A percentile compares a stretch with the other conserved stretches of the same genome.
Evolutionary conservation across 1,140 invertebrate species (phyloP).

Genomic region (Lasioglossum baleicum): DNA sequence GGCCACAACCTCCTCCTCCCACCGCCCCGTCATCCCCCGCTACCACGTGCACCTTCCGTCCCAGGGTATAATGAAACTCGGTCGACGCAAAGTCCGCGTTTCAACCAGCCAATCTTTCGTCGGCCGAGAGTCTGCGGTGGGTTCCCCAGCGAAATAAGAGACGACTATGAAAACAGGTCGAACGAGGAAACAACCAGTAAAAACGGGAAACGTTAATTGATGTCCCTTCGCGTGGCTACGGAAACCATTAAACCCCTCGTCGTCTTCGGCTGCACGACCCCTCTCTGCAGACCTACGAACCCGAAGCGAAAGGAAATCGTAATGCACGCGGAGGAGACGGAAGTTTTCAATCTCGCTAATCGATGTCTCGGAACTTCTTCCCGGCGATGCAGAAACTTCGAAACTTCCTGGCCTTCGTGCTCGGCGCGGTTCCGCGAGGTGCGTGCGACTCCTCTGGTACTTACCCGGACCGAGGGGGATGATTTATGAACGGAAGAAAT

Average conservation of each 20-base stretch:
- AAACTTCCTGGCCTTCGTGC: conserved; percentile 23
- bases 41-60: no score
- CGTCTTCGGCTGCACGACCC: no score
- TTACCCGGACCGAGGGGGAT: background rate
- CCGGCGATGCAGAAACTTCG: conserved; percentile 16
- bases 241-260: conserved; percentile 29
- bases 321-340: conserved; percentile 29
- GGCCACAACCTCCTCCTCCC: no score
- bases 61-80: background rate
- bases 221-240: conserved; percentile 28
- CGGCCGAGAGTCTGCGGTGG: background rate
- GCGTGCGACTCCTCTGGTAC: background rate
- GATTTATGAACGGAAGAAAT: conserved; percentile 24
- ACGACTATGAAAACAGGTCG: background rate
- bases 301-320: conserved; percentile 10
- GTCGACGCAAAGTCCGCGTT: background rate
- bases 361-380: conserved; percentile 54
- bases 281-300: no score
- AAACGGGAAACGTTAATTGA: conserved; percentile 38
- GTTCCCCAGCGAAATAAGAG: background rate
- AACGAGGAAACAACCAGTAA: background rate
- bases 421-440: background rate
- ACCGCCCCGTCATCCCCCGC: no score
- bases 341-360: conserved; percentile 60
- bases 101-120: background rate